Base-by-base conservation (phyloP, 2,888 invertebrate genomes). In the Alloplasta piceator region DNA sequence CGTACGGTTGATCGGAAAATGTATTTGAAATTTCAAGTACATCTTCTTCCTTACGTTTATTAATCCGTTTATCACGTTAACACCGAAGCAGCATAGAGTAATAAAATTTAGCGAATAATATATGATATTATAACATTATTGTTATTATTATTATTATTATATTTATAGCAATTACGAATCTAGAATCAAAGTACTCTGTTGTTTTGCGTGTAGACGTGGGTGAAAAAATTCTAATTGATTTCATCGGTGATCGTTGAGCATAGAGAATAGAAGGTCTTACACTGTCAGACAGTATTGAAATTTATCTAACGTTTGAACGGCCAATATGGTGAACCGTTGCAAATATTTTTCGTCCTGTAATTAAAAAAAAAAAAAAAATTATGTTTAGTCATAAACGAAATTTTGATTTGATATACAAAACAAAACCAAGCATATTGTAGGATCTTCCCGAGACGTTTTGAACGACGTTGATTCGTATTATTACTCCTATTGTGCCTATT, bases 401-500 rank as follows among this genome's bases (percentile, higher is more conserved):
- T 58, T 9, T 38, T 56, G 55, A 43, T 60, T 41, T 75, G 58
- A 39, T 71, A n/a, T 67, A 9, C 14, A 26, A 41, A 14, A 58
- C 61, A 6, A 6, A 50, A 41, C 58, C 56, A 68, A 71, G 70
- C 70, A 80, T 80, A 82, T 66, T 14, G 66, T 80, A 82, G 75
- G 66, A 72, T 78, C 75, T 82, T 85, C 82, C 84, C 77, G 41
- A 75, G 43, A 68, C 75, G 67, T 70, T 77, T 74, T 73, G 36
- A 71, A 72, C 71, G 75, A 76, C 79, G 79, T 68, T 75, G 10
- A 75, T 85, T 83, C 80, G 64, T 86, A 86, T 85, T 82, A 87
- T 85, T 86, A 86, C 85, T 88, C 87, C 88, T 88, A 88, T 88
- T 87, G 88, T 90, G 90, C 89, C 89, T 90, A 90, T 85, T 88